Conservation (phyloP, 2,888 invertebrate genomes). For the Dusona sp. region DNA sequence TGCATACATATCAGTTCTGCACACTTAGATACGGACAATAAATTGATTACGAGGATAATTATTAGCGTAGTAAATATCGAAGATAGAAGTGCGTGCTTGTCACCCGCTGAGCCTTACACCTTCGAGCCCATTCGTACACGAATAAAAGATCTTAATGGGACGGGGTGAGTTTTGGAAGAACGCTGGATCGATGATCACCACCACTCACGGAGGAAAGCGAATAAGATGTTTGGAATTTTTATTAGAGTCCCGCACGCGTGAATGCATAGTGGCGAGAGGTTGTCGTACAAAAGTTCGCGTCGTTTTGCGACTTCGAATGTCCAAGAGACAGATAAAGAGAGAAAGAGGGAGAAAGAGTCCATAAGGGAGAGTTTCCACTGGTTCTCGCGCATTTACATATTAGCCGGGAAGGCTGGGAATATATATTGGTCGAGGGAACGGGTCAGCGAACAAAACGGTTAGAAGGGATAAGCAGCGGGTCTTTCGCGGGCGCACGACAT, state of each 20-base stretch:
- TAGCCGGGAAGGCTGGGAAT: slow-evolving; percentile 41
- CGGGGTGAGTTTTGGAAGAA: slow-evolving; percentile 46
- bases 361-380: slow-evolving; percentile 62
- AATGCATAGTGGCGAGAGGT: slow-evolving; percentile 45
- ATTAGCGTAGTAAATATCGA: slow-evolving; percentile 22
- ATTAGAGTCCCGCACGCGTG: slow-evolving; percentile 63
- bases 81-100: slow-evolving; percentile 28
- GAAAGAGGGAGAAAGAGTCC: background rate
- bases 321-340: background rate
- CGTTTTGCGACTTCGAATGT: slow-evolving; percentile 22
- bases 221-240: slow-evolving; percentile 80
- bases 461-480: slow-evolving; percentile 43
- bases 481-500: slow-evolving; percentile 71
- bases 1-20: background rate
- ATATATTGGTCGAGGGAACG: slow-evolving; percentile 39
- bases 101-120: slow-evolving; percentile 62
- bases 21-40: background rate
- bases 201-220: slow-evolving; percentile 61
- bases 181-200: slow-evolving; percentile 28
- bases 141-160: slow-evolving; percentile 38
- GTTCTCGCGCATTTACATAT: slow-evolving; percentile 63
- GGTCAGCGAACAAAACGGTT: slow-evolving; percentile 58
- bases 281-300: slow-evolving; percentile 42
- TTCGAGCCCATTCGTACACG: slow-evolving; percentile 12
- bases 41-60: slow-evolving; percentile 23